Base-by-base conservation (phyloP, 2,113 vertebrate genomes). In the Lasiurus cinereus region DNA sequence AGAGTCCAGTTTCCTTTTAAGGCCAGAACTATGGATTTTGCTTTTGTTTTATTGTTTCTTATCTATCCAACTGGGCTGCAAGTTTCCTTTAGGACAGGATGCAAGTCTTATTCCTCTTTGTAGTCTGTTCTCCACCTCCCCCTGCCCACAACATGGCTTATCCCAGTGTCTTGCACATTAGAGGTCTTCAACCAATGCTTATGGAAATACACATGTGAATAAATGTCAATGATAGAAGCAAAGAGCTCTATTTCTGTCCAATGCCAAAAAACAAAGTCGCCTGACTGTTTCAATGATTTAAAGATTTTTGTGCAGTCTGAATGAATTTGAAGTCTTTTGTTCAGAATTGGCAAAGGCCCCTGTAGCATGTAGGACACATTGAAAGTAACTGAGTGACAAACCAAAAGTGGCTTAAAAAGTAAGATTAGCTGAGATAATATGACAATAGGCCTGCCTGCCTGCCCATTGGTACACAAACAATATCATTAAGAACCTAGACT, bases 1-100 rank as follows among this genome's bases (percentile, higher is more conserved):
- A 67, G 64, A 89, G 96, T 96, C 82, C 93, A 97, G 83, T 54
- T 97, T 96, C 88, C 93, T 97, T 96, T 97, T 97, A 97, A 94
- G 94, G 97, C 78, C 88, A 93, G 89, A 95, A 86, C 85, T 96
- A 96, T 91, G 82, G 78, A 96, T 97, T 91, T 95, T 91, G 50
- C 73, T 90, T 92, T 96, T 92, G 67, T 96, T 97, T 95, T 93
- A 96, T 88, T 88, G 91, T 95, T 94, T 94, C 93, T 96, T 96
- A 91, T 96, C 94, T 95, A 52, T 86, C 27, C 74, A 95, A 43
- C 88, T 88, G 88, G 91, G 50, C 83, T 95, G 48, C 59, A 94
- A 94, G 88, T 96, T 97, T 93, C 88, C 27, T 89, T 89, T 83
- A 92, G 91, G 82, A 94, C 31, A 83, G 43, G 83, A 72, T 94